Evolutionary conservation across 2,888 invertebrate genomes (phyloP), one percentile per base, ranked within the genome.

Genomic region (Yponomeuta malinellus): DNA sequence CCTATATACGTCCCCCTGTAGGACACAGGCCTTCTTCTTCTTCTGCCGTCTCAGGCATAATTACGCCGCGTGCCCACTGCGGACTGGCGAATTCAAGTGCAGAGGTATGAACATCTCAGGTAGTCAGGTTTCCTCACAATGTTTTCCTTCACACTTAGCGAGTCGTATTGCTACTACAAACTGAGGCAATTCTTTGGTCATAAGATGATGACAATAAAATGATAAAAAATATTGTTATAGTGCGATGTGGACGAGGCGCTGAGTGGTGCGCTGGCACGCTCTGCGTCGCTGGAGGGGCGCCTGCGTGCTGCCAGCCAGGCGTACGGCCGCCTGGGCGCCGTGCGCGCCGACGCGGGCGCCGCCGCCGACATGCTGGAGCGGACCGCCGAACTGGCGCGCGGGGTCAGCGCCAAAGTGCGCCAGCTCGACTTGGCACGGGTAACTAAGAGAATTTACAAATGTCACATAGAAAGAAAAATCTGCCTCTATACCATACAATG

Each of bases 351-450:
- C 84, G 95, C 98, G 2, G 95, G 95, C 75, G 95, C 96, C 75
- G 94, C 99, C 48, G 95, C 96, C 4, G 94, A 94, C 72, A 98
- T 98, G 93, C 97, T 99, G 52, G 94, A 95, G 52, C 95, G 95
- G 80, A 98, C 99, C 0, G 97, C 98, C 8, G 93, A 94, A 43
- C 92, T 98, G 69, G 98, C 98, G 0, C 97, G 97, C 79, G 97
- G 97, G 83, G 99, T 99, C 71, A 98, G 98, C 82, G 96, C 97
- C 37, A 99, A 98, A 95, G 99, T 99, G 23, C 94, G 98, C 10
- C 96, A 97, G 72, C 88, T 99, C 66, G 99, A 99, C 89, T 91
- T 96, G 71, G 98, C 98, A 0, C 96, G 98, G 87, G 97, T 97
- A 92, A 87, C 92, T 63, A 37, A 59, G 52, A 15, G 1, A 15